Percentiles rank a stretch among this genome's conserved stretches.
Conservation (phyloP, 2,113 vertebrate genomes). For the Riparia riparia region DNA sequence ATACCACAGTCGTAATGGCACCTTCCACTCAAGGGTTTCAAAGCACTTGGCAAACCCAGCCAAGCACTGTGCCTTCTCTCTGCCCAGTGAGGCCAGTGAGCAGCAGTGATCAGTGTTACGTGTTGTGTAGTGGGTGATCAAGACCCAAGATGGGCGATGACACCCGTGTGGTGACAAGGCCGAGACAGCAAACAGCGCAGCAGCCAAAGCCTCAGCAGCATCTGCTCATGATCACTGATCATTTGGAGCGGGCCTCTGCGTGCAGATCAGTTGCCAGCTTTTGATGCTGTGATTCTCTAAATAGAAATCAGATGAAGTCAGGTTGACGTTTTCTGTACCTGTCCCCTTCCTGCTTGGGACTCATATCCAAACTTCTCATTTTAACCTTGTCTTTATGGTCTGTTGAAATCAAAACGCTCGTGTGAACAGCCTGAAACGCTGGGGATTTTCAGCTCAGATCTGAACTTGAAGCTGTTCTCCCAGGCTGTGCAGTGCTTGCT, state of each 20-base stretch:
- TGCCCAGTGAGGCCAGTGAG: rapidly evolving
- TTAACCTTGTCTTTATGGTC: slow-evolving; percentile 41
- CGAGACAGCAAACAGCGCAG: not conserved
- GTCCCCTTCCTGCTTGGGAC: slow-evolving; percentile 14
- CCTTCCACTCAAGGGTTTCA: not conserved
- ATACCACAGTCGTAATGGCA: not conserved
- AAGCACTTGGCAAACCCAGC: not conserved
- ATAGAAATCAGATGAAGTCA: slow-evolving; percentile 9
- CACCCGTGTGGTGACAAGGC: rapidly evolving
- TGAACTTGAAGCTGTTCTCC: slow-evolving; percentile 53
- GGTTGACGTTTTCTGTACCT: not conserved
- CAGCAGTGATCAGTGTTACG: rapidly evolving
- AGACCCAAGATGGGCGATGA: rapidly evolving
- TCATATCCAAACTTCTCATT: not conserved
- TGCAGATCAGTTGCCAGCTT: not conserved
- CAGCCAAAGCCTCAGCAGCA: not conserved
- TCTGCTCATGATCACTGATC: not conserved
- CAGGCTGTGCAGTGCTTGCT: slow-evolving; percentile 35
- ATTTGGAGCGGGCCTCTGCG: not conserved
- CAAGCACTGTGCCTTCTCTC: rapidly evolving
- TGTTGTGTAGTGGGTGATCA: not conserved
- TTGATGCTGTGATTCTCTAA: not conserved
- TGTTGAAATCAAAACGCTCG: slow-evolving; percentile 28
- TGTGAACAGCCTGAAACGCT: not conserved
- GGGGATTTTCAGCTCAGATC: slow-evolving; percentile 53